Base-by-base conservation (phyloP, 2,888 invertebrate species). In the Phrixothrix hirtus region DNA sequence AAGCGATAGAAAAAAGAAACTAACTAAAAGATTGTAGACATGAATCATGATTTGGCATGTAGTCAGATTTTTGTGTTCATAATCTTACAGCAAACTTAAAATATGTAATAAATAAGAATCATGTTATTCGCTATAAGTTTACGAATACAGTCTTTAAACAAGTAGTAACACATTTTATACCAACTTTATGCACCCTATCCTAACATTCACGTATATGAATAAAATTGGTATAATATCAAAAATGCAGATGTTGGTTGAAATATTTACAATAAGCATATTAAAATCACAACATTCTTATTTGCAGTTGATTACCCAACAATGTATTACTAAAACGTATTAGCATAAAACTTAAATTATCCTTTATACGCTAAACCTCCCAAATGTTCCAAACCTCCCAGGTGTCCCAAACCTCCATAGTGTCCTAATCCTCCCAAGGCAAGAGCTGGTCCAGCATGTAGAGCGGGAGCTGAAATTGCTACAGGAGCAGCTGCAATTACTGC, bases 401-500 rank as follows among this genome's bases (percentile, higher is more conserved):
- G 43, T 25, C 46, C 55, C 2, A 45, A 34, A 2, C 39, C 47
- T 2, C 29, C 43, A 15, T 25, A 27, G 11, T 13, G 14, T 30
- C 46, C 46, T 7, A 30, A 29, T 29, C 21, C 45, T n/a, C 55
- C 44, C 13, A 55, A 55, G 25, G 46, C 38, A 26, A 32, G n/a
- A 17, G 46, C 55, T 7, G 42, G 49, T 7, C 26, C 49, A 2
- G 37, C 36, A 9, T 48, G 45, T 1, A 41, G 17, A 62, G 57
- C 12, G 7, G 68, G 64, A 0, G 67, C 54, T n/a, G 55, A 44
- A 16, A 30, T 12, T 6, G 46, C 32, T n/a, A 50, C 41, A 14
- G 58, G 55, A 50, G 60, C 37, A 1, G 66, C 69, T 6, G 68
- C 67, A n/a, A 69, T 62, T 7, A 71, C 64, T 12, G 61, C 57